Evolutionary conservation across 2,888 invertebrate species (phyloP), one percentile per base, ranked within the genome.

Genomic region (Papilio protenor): DNA sequence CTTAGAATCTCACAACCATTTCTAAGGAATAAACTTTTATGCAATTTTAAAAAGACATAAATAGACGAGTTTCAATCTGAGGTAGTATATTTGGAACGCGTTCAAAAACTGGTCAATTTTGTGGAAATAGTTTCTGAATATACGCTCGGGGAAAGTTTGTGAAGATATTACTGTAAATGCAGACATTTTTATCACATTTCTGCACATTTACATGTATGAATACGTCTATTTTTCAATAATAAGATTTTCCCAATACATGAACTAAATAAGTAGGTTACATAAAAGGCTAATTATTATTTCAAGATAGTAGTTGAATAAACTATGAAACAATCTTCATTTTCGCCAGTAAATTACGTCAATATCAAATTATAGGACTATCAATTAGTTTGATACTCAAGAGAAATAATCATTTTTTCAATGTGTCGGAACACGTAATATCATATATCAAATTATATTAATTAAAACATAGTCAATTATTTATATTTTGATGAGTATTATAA

Each of bases 21-120:
- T 81, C 72, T 14, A 61, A 47, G 79, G 76, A 79, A 83, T 80
- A 80, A 77, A 79, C 72, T 79, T 69, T 73, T 78, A 81, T 79
- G 80, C 79, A 84, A 84, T 83, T 83, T 81, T 79, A 82, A 84
- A 88, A 88, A 86, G 81, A 81, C 84, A 84, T 88, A 90, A 87
- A 88, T 86, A 89, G 86, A 77, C 81, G 73, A 84, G 85, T 87
- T 84, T 82, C 84, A 85, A 87, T 84, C 80, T 59, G 11, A 82
- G 33, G 80, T 84, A 83, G 80, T 84, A 83, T 85, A 85, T 88
- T 90, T 90, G 89, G 87, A 89, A 88, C 85, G 83, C 83, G 85
- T 87, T 90, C 89, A 88, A 89, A 87, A 87, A 83, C 83, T 83
- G 84, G 83, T 85, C 82, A 83, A 84, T 84, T 83, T 82, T 73